These are phyloP conservation scores for Lepus oiostolus DNA, from an alignment of 2,797 vertebrate species.

Conservation along the genomic window DNA sequence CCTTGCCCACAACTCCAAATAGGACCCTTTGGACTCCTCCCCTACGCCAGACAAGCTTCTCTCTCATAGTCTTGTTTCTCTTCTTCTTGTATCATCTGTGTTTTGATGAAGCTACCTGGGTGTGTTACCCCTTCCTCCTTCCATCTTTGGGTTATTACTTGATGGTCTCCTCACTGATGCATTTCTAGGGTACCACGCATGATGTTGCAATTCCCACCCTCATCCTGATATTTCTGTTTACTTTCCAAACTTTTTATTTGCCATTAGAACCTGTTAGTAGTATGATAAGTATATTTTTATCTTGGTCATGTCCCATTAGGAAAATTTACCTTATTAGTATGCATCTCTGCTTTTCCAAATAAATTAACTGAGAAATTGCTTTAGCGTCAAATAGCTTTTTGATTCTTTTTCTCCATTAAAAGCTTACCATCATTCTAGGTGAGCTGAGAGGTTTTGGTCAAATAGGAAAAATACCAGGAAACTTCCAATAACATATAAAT, in stretches of 20 bases:
- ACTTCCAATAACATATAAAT: neutral
- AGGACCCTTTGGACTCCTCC: neutral
- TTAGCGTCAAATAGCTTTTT: conserved; percentile 4
- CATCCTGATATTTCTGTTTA: neutral
- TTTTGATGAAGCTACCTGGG: neutral
- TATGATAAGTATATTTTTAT: neutral
- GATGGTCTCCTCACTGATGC: neutral
- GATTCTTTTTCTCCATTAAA: conserved; percentile 37
- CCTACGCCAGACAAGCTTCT: neutral
- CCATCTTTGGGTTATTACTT: neutral
- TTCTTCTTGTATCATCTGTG: no score
- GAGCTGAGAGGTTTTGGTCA: neutral
- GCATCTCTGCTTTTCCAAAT: conserved; percentile 5
- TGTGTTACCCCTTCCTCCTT: neutral
- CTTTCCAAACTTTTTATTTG: neutral
- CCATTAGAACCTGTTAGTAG: neutral
- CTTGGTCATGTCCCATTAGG: neutral
- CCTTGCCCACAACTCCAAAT: neutral
- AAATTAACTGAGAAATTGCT: conserved; percentile 21
- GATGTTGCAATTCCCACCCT: neutral
- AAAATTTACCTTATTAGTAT: neutral
- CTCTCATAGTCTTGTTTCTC: neutral
- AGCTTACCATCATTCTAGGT: neutral
- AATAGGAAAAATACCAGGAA: neutral
- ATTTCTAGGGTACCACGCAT: neutral